These are phyloP conservation scores for Aphaenogaster ashmeadi DNA, from an alignment of 1,140 invertebrate species.

Conservation along the genomic window DNA sequence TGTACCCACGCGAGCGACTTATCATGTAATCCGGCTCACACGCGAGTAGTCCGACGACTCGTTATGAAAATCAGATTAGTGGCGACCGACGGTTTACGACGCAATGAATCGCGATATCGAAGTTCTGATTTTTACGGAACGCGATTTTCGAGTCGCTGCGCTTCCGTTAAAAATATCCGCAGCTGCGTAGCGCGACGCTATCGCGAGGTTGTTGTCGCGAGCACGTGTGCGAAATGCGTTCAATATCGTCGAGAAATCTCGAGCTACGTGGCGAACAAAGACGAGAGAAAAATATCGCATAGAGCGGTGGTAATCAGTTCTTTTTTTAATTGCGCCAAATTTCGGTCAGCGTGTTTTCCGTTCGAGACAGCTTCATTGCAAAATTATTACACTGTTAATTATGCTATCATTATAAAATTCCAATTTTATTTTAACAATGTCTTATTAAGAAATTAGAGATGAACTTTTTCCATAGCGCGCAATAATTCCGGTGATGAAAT, in stretches of 20 bases:
- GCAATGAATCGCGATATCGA: not conserved
- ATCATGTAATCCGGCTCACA: not conserved
- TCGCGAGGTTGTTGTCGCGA: not conserved
- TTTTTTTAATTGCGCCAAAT: not conserved
- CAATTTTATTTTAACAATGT: not conserved
- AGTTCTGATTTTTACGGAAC: not conserved
- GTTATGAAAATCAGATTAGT: constrained; percentile 34
- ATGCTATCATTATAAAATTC: not conserved
- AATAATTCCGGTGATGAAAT: not conserved
- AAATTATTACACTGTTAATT: not conserved
- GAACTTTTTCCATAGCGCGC: not conserved
- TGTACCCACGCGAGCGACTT: not conserved
- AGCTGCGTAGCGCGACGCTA: constrained; percentile 1
- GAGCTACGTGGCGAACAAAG: not conserved
- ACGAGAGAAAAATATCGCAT: not conserved
- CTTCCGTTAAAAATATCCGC: constrained; percentile 39
- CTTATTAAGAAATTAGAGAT: not conserved
- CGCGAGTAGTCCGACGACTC: not conserved
- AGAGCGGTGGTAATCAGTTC: not conserved
- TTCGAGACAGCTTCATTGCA: not conserved
- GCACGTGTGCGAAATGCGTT: constrained; percentile 20
- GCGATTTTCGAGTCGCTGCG: not conserved
- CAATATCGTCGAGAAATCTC: constrained; percentile 11
- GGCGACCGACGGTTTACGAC: not conserved
- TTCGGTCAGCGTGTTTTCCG: not conserved